Evolutionary conservation across 2,888 invertebrate genomes (phyloP), one percentile per base, ranked within the genome.

Genomic region (Epirrhoe tristata): DNA sequence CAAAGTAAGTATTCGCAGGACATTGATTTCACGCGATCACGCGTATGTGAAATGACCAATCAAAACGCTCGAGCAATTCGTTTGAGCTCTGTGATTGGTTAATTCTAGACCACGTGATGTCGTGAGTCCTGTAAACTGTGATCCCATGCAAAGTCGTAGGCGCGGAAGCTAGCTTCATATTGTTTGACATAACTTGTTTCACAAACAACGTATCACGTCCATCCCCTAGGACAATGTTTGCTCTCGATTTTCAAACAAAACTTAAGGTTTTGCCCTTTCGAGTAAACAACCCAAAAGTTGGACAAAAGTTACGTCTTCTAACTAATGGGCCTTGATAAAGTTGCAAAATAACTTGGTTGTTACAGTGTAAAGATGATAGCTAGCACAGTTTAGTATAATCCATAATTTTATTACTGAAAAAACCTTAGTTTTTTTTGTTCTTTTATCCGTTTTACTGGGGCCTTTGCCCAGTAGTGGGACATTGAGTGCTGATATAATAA

Each of bases 241-340:
- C 60, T 63, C 53, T 24, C n/a, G 58, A 53, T 65, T 67, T 63
- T 60, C 36, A 63, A 69, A 63, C 69, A 69, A 66, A 71, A 62
- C 62, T 65, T 58, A 62, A 69, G 67, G 69, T 60, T 63, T 52
- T 59, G 64, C 56, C 66, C 69, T 69, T 67, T 69, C 54, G 14
- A 61, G 71, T 61, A 63, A 69, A 71, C 70, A 71, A 69, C 69
- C 67, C 57, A 60, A 66, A 69, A 69, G 66, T 69, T 69, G 54
- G 63, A 66, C 66, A 62, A 67, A 69, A 70, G 63, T 70, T 70
- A 62, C 68, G 55, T 59, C 65, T 57, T 56, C 39, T 53, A 65
- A 64, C 64, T 64, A 68, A 68, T 64, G 61, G 63, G 58, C 34
- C 63, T 58, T 66, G 58, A 54, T 71, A 68, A 64, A 68, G 70